Evolutionary conservation across 2,113 vertebrate genomes (phyloP), one percentile per base, ranked within the genome.

Genomic region (Fukomys damarensis): DNA sequence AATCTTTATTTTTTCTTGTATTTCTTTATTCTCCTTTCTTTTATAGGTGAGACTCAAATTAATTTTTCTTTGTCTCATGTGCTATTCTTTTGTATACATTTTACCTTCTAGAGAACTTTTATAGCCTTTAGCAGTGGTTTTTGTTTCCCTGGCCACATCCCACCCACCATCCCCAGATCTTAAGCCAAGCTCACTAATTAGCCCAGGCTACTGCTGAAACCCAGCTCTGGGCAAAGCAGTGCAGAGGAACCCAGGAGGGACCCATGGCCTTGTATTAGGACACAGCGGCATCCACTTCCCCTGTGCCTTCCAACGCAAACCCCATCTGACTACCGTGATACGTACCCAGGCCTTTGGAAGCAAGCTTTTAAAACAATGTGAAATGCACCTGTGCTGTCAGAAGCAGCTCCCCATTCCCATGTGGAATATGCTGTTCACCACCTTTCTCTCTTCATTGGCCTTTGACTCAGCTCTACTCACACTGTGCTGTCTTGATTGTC

Each of bases 21-120:
- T 81, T 88, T 89, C 20, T 52, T 41, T 49, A 19, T 65, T 61
- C 22, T 85, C 43, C 35, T 65, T 38, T 87, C 20, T 12, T 70
- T 79, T 77, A 30, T 76, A 49, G 59, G 30, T 76, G 68, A 95
- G 35, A 93, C 7, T 59, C 76, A 85, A 19, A 82, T 91, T 35
- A 61, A 70, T n/a, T n/a, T n/a, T n/a, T n/a, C 77, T 46, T 89
- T 52, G 43, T 22, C 41, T 35, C 10, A 72, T 28, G 49, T 77
- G 68, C 35, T 43, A 28, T 65, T 63, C 54, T 90, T 84, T n/a
- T n/a, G n/a, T 66, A 19, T 61, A 13, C 14, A 89, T 59, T 80
- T 96, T 82, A 61, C 35, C 77, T 96, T 81, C 8, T 83, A 68
- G 12, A 76, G 3, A 72, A 58, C 24, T 35, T 65, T 13, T 80